Base-by-base conservation (phyloP, 2,888 invertebrate genomes). In the Selenia dentaria region DNA sequence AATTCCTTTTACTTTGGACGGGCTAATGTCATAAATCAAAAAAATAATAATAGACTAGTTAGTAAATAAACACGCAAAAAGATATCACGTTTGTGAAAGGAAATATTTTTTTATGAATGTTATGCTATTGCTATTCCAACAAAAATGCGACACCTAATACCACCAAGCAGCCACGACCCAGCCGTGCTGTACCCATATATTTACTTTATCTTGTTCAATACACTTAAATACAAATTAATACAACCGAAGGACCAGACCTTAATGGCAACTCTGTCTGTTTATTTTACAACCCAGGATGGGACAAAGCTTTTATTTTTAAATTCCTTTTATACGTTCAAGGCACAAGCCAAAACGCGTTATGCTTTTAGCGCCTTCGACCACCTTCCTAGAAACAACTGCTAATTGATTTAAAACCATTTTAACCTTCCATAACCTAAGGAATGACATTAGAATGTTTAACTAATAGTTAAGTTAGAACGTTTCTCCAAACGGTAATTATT, bases 191-290 rank as follows among this genome's bases (percentile, higher is more conserved):
- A 73, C 77, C 77, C 83, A 81, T 87, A 88, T 89, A 88, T 89
- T 89, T 81, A 80, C 74, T 85, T 89, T 89, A 89, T 89, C 89
- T 88, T 89, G 89, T 88, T 81, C 85, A 86, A 83, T 89, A 89
- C 88, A 88, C 89, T 89, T 90, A 87, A 90, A 90, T 89, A 90
- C 89, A 90, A 90, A 90, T 90, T 90, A 90, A 90, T 90, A 89
- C 89, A 89, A 82, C 73, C 80, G 67, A 75, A 80, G 85, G 80
- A 79, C 79, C 80, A 77, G 79, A 62, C 71, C 86, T 82, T 89
- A 87, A 90, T 87, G 85, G 89, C 79, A 72, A 74, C 62, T 67
- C 64, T 67, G 79, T 75, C 79, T 90, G 88, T 90, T 89, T 90
- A 89, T 88, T 89, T 88, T 83, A 89, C 89, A 89, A 85, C 88